Evolutionary conservation across 2,888 invertebrate species (phyloP), one percentile per base, ranked within the genome.

Genomic region (Dugesia japonica): DNA sequence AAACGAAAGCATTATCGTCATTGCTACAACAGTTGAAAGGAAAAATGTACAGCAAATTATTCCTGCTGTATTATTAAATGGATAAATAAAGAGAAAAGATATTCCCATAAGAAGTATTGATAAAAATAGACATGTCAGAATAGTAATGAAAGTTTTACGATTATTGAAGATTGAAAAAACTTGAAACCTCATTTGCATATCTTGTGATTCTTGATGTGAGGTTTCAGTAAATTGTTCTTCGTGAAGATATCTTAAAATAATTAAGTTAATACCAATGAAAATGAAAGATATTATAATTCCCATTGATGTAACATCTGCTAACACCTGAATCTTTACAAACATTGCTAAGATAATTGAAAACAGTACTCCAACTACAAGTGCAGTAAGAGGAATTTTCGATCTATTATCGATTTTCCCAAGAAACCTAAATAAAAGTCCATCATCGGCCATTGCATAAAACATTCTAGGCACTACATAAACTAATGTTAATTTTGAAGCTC

Each of bases 361-460:
- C 26, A 42, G 17, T 17, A 38, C 74, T 1, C 78, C 78, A 9
- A 78, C 28, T 4, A 78, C 1, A 17, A 78, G 74, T 27, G 73
- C 42, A 28, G 26, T 38, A 17, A 78, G 28, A 7, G 78, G 78
- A 26, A 77, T 74, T 28, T 77, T 26, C 15, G 73, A 71, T 9
- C 26, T 42, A 20, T 38, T 13, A 26, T 78, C 42, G 7, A 78
- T 71, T n/a, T 78, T 23, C 23, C 71, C 78, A 7, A 78, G 38
- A 33, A 42, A 78, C 23, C 38, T 73, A 71, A 78, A 78, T 15
- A 78, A 26, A 9, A 78, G 42, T 28, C 78, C 78, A 73, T 78
- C 78, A 31, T 26, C 26, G 4, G 78, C 78, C 77, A 78, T 73
- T 0, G 78, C 77, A 74, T 78, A 78, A 31, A 78, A 20, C 23